These are phyloP conservation scores for Electrophaes corylata DNA, from an alignment of 2,888 invertebrate genomes.

Conservation along the genomic window DNA sequence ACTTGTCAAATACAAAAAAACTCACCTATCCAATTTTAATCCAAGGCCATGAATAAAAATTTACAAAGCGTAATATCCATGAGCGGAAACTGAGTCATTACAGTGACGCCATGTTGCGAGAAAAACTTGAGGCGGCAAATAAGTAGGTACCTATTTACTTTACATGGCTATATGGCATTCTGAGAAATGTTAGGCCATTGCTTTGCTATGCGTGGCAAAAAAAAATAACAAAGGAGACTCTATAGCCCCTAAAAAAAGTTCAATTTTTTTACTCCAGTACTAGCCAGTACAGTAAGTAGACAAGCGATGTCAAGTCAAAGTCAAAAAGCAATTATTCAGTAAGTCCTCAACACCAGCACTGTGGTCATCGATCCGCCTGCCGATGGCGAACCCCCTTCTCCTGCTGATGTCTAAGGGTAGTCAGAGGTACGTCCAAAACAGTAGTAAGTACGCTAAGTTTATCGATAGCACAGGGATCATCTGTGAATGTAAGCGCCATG, in stretches of 20 bases:
- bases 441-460: no score
- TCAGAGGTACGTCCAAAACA: no score
- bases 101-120: conserved; percentile 39
- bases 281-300: no score
- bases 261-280: background rate
- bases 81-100: conserved; percentile 45
- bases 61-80: conserved; percentile 23
- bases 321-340: no score
- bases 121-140: conserved; percentile 7
- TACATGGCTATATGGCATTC: conserved; percentile 1
- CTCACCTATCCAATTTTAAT: conserved; percentile 6
- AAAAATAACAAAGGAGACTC: background rate
- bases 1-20: conserved; percentile 17
- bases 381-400: no score
- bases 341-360: no score
- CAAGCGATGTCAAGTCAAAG: no score
- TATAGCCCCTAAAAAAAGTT: no score
- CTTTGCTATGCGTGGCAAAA: background rate
- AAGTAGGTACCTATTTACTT: background rate
- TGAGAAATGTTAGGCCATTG: conserved; percentile 4
- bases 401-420: no score
- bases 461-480: no score
- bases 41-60: conserved; percentile 36
- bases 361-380: no score
- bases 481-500: no score